A percentile compares a stretch with the other conserved stretches of the same genome.
These are phyloP conservation scores for Crotalus viridis DNA, from an alignment of 2,113 vertebrate species.

Conservation along the genomic window DNA sequence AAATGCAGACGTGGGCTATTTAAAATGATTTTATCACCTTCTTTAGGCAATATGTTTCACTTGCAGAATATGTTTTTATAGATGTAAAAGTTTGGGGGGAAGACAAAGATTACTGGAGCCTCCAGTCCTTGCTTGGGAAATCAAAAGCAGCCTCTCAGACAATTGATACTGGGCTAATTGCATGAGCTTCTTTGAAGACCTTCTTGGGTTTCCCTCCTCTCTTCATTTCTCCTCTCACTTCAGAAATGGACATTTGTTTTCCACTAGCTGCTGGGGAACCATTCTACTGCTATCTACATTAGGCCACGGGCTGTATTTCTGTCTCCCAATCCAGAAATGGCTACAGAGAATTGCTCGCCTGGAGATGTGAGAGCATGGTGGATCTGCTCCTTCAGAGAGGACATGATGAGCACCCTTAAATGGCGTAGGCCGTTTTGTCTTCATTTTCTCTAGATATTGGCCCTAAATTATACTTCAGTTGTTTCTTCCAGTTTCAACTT, in stretches of 20 bases:
- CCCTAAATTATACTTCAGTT: background rate
- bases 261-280: too few species aligned
- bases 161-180: background rate
- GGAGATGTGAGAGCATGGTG: background rate
- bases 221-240: background rate
- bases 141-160: background rate
- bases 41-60: conserved; percentile 30
- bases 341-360: background rate
- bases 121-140: background rate
- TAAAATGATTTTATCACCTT: conserved; percentile 24
- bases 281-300: too few species aligned
- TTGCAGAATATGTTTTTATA: background rate
- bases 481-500: background rate
- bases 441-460: background rate
- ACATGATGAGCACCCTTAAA: too few species aligned
- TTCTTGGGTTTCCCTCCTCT: background rate
- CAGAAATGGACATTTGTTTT: background rate
- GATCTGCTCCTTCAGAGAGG: background rate
- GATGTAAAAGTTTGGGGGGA: background rate
- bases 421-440: background rate
- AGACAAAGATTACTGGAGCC: too few species aligned
- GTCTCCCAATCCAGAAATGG: background rate
- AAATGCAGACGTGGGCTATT: conserved; percentile 3
- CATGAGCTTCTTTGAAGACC: background rate
- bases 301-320: background rate